Base-by-base conservation (phyloP, 64 coral and sea anemone genomes). In the Astreopora myriophthalma region DNA sequence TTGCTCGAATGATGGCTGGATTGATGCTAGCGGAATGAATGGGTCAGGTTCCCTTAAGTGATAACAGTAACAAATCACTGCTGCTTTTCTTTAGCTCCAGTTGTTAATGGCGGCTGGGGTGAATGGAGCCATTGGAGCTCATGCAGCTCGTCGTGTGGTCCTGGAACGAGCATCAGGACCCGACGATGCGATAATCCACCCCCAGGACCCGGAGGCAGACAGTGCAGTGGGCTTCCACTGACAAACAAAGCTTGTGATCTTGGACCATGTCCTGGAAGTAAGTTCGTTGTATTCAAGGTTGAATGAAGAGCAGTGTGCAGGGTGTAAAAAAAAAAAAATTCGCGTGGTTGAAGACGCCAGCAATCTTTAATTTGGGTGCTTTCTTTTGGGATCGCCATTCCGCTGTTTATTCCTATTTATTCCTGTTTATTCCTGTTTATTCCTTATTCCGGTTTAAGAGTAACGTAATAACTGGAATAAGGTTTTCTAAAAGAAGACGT, bases 61-160 rank as follows among this genome's bases (percentile, higher is more conserved):
- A 6, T 46, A 46, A 20, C 52, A 58, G 6, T 40, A 22, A 24
- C 27, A 20, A 30, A 79, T 6, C 6, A 19, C 49, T 19, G 1
- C 4, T 12, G 16, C 10, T 1, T 34, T 36, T 74, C 19, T 62
- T 23, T 32, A 22, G 12, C 22, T 62, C 0, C 6, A 75, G 73
- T 44, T 51, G 40, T 75, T 8, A 29, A 77, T 48, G 80, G 90
- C 13, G 80, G 51, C 4, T 92, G 80, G 79, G 62, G 34, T 14
- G 24, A 32, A 14, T 92, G 90, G 90, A 81, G 61, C 17, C 6
- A 28, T 0, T 85, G 71, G 69, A 44, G 63, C 5, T 40, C 71
- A 6, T 92, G 90, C 28, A 92, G 75, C 16, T 44, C 32, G 34
- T 76, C 80, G 5, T 92, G 90, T 65, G 80, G 80, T n/a, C 69